These are phyloP conservation scores for Chlorodrepanis virens DNA, from an alignment of 2,113 vertebrate genomes.

Conservation along the genomic window DNA sequence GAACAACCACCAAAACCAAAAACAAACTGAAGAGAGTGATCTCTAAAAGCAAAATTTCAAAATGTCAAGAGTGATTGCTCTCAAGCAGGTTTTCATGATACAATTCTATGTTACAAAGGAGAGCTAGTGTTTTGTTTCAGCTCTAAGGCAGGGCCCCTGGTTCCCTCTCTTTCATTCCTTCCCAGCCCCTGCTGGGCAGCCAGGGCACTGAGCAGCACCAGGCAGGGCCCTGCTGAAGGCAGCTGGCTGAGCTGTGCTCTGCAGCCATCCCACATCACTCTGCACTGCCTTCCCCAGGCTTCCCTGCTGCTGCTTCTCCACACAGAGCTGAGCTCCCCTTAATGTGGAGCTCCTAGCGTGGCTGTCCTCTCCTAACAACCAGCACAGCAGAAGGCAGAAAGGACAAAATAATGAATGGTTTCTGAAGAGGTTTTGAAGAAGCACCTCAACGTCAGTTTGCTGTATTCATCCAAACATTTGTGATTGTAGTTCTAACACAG, in stretches of 20 bases:
- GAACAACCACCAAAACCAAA: not conserved
- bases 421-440: not conserved
- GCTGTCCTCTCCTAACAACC: accelerated
- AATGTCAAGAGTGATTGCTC: not conserved
- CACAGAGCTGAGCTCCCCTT: not conserved
- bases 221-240: not conserved
- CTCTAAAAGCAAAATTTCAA: not conserved
- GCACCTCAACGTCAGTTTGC: not conserved
- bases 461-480: not conserved
- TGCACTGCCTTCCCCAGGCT: not conserved
- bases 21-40: not conserved
- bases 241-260: not conserved
- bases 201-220: not conserved
- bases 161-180: not conserved
- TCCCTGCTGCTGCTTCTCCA: not conserved
- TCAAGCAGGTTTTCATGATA: not conserved
- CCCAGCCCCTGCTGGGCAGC: not conserved
- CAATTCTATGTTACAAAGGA: not conserved
- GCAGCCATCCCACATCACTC: not conserved
- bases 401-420: not conserved
- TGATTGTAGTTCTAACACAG: not conserved
- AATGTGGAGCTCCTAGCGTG: accelerated
- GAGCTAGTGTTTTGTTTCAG: not conserved
- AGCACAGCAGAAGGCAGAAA: not conserved
- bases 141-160: not conserved